Percentiles rank a stretch among this genome's conserved stretches.
Evolutionary conservation across 2,797 vertebrate species (phyloP).

Genomic region (Clarias fuscus): DNA sequence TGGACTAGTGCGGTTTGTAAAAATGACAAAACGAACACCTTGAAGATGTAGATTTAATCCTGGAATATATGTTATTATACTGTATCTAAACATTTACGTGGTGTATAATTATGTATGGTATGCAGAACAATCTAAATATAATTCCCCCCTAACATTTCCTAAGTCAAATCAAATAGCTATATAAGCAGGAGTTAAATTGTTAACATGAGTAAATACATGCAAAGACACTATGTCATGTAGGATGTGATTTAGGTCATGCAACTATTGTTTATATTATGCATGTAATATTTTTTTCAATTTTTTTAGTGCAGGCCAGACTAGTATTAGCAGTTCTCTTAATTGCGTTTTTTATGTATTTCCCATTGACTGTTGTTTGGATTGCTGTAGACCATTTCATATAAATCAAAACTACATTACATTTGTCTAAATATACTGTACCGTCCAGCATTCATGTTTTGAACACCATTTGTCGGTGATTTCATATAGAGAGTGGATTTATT

Average conservation of each 20-base stretch:
- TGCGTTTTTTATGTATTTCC: neutral
- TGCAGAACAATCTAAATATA: neutral
- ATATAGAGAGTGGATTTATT: constrained; percentile 14
- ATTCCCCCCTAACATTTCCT: neutral
- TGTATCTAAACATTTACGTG: neutral
- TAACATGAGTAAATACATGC: neutral
- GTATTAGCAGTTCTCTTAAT: neutral
- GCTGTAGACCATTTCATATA: neutral
- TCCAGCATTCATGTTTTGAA: neutral
- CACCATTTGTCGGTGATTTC: neutral
- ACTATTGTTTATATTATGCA: neutral
- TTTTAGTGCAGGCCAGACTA: neutral
- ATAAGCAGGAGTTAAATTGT: neutral
- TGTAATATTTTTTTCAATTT: neutral
- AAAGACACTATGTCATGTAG: neutral
- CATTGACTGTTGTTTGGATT: neutral
- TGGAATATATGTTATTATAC: neutral
- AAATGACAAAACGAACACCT: neutral
- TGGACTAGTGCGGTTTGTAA: no score
- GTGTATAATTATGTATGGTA: neutral
- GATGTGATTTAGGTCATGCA: neutral
- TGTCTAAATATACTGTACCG: neutral
- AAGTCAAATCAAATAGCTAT: neutral
- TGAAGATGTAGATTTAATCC: neutral
- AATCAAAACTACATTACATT: neutral